These are phyloP conservation scores for Dermochelys coriacea DNA, from an alignment of 2,797 vertebrate genomes.

Conservation along the genomic window DNA sequence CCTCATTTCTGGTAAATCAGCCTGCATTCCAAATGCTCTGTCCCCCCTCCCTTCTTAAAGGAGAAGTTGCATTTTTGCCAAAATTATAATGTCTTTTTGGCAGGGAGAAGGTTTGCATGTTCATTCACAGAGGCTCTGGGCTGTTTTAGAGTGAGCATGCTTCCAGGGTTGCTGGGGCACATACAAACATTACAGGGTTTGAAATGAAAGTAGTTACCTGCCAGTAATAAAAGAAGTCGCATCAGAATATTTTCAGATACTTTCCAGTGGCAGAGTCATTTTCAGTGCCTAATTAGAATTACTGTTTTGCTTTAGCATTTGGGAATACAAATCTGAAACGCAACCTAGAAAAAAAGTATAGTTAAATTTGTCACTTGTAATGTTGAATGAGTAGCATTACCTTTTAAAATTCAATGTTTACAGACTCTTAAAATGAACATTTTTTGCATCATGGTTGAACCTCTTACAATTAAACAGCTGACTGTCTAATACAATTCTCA, in stretches of 20 bases:
- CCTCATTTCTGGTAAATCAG: neutral
- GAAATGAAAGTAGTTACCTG: neutral
- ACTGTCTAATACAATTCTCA: neutral
- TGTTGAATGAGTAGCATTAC: neutral
- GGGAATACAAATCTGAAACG: neutral
- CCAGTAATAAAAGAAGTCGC: neutral
- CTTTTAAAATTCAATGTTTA: neutral
- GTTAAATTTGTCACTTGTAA: neutral
- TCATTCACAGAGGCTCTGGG: neutral
- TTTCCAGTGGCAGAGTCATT: constrained; percentile 33
- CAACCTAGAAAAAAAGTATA: fast-evolving
- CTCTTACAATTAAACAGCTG: neutral
- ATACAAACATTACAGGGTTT: neutral
- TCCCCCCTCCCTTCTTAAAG: neutral
- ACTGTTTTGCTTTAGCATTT: constrained; percentile 33
- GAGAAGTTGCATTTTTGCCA: neutral
- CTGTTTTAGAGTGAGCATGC: neutral
- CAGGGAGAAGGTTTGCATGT: neutral
- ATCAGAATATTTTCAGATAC: neutral
- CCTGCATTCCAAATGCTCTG: neutral
- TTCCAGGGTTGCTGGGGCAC: fast-evolving
- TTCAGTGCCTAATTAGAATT: constrained; percentile 51
- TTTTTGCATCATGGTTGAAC: neutral
- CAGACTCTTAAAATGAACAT: neutral
- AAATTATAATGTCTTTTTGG: neutral